These are phyloP conservation scores for Gymnorhina tibicen DNA, from an alignment of 2,113 vertebrate genomes.

Conservation along the genomic window DNA sequence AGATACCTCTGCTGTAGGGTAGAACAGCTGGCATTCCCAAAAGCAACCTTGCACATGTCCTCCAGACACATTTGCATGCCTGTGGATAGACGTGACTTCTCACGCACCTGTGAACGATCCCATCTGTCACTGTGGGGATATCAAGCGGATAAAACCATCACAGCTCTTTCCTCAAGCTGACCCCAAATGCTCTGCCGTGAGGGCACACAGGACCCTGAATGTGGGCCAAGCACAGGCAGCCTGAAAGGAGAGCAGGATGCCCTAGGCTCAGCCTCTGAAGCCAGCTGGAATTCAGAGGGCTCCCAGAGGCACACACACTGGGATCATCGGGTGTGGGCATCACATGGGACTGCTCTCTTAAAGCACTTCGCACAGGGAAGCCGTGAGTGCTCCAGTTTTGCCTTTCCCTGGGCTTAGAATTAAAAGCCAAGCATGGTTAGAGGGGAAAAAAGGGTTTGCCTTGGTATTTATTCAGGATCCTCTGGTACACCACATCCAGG, in stretches of 20 bases:
- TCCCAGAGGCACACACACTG: accelerated
- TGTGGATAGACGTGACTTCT: neutral
- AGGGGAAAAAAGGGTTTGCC: too few species aligned
- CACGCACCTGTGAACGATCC: neutral
- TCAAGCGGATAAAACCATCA: neutral
- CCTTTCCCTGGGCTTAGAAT: too few species aligned
- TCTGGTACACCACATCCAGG: too few species aligned
- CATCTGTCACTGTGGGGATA: neutral
- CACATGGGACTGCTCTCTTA: neutral
- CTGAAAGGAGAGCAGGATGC: neutral
- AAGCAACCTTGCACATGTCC: neutral
- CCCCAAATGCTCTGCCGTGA: neutral
- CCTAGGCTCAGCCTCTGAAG: neutral
- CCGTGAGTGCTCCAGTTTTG: accelerated
- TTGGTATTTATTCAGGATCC: too few species aligned
- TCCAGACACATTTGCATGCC: neutral
- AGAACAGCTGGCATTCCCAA: neutral
- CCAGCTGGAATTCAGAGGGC: neutral
- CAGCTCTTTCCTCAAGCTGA: neutral
- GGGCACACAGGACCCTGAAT: neutral
- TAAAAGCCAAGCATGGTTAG: too few species aligned
- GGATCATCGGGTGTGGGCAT: neutral
- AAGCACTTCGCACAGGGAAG: accelerated
- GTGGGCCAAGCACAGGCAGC: neutral
- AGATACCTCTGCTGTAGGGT: neutral